Conservation (phyloP, 2,888 invertebrate genomes). For the Xylota sylvarum region DNA sequence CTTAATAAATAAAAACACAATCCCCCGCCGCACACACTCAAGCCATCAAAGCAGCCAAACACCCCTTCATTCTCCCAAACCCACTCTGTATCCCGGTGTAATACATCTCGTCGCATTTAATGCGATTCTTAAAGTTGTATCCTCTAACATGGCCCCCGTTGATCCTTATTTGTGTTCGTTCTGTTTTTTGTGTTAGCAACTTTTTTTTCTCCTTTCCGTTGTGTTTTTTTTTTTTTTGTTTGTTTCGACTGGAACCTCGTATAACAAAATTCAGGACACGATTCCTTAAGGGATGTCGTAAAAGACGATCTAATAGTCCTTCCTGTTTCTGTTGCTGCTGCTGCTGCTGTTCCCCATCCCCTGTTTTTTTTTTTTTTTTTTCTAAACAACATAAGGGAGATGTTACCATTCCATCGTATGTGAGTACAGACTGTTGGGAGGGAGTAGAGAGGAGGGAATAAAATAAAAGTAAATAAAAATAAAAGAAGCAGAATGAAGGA, state of each 20-base stretch:
- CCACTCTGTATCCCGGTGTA: constrained; percentile 32
- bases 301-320: constrained; percentile 75
- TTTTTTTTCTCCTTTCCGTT: constrained; percentile 25
- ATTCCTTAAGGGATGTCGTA: constrained; percentile 75
- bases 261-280: constrained; percentile 74
- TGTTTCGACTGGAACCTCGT: constrained; percentile 46
- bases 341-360: not conserved
- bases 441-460: constrained; percentile 1
- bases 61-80: not conserved
- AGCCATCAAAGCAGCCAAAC: not conserved
- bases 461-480: constrained; percentile 72
- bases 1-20: constrained; percentile 56
- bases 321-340: constrained; percentile 47
- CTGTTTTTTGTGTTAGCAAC: constrained; percentile 56
- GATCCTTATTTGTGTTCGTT: constrained; percentile 72
- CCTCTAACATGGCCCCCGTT: constrained; percentile 58
- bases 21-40: not conserved
- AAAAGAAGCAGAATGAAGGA: constrained; percentile 59
- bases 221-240: constrained; percentile 15
- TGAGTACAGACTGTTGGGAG: constrained; percentile 34
- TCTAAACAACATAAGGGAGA: constrained; percentile 32
- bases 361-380: constrained; percentile 42
- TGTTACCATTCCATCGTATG: constrained; percentile 42
- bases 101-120: constrained; percentile 64
- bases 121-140: constrained; percentile 69